These are phyloP conservation scores for Sebastes kiyomatsui DNA, from an alignment of 2,797 vertebrate genomes.

Conservation along the genomic window DNA sequence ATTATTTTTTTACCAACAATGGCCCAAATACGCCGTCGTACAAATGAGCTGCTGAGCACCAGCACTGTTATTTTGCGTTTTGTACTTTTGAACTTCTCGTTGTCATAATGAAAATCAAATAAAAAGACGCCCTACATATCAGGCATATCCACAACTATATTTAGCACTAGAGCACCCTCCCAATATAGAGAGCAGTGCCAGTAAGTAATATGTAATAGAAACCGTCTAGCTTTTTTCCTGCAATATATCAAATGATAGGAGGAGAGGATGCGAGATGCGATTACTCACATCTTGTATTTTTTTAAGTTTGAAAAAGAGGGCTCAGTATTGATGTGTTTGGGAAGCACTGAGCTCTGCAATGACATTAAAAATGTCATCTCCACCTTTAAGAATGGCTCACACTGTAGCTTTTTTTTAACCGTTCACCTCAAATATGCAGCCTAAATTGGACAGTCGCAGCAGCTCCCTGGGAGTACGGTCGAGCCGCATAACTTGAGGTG, in stretches of 20 bases:
- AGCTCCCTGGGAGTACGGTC: slow-evolving; percentile 61
- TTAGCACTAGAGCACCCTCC: slow-evolving; percentile 16
- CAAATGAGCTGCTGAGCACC: neutral
- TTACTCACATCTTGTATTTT: slow-evolving; percentile 60
- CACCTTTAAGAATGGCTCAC: slow-evolving; percentile 64
- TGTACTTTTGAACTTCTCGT: neutral
- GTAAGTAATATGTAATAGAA: slow-evolving; percentile 41
- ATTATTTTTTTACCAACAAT: no score
- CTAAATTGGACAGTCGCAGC: slow-evolving; percentile 57
- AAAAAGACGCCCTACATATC: slow-evolving; percentile 1
- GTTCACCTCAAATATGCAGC: slow-evolving; percentile 72
- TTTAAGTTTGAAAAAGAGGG: slow-evolving; percentile 27
- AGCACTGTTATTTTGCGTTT: neutral
- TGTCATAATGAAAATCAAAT: neutral
- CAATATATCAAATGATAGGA: slow-evolving; percentile 56
- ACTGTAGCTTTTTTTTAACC: slow-evolving; percentile 24
- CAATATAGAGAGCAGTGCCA: slow-evolving; percentile 3
- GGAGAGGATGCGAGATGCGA: slow-evolving; percentile 47
- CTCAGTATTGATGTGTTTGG: slow-evolving; percentile 54
- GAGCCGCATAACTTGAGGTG: slow-evolving; percentile 70
- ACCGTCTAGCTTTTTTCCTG: slow-evolving; percentile 44
- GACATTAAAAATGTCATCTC: slow-evolving; percentile 73
- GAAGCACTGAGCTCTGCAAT: slow-evolving; percentile 42
- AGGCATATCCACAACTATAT: slow-evolving; percentile 33
- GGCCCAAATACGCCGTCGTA: no score